These are phyloP conservation scores for Cirrhinus molitorella DNA, from an alignment of 2,797 vertebrate genomes.

Conservation along the genomic window DNA sequence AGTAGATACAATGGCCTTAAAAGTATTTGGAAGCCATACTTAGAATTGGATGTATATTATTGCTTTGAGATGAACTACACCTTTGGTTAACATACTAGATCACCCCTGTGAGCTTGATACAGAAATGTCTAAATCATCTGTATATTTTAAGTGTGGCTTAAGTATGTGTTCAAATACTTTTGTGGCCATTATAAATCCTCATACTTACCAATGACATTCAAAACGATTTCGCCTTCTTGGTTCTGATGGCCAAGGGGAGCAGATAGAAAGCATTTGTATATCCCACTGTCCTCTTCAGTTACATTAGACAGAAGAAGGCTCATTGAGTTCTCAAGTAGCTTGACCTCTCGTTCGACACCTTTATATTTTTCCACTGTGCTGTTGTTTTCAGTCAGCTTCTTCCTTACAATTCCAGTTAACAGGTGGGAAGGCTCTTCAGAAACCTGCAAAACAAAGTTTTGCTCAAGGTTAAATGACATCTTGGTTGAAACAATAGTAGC, in stretches of 20 bases:
- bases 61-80: neutral
- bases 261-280: constrained; percentile 70
- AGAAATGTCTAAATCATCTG: neutral
- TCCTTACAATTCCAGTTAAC: constrained; percentile 59
- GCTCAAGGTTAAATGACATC: neutral
- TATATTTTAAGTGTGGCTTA: neutral
- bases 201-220: constrained; percentile 71
- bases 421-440: constrained; percentile 14
- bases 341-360: constrained; percentile 47
- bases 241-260: constrained; percentile 75
- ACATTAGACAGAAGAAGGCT: constrained; percentile 68
- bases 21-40: neutral
- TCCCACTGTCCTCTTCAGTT: constrained; percentile 63
- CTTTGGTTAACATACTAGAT: neutral
- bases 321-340: constrained; percentile 48
- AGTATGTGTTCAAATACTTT: neutral
- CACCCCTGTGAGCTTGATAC: neutral
- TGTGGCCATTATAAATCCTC: neutral
- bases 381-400: constrained; percentile 35
- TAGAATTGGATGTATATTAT: neutral
- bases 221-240: constrained; percentile 62
- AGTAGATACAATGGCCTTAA: neutral
- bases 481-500: neutral
- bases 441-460: constrained; percentile 48
- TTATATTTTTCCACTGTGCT: constrained; percentile 38